These are phyloP conservation scores for Luperina nickerlii DNA, from an alignment of 2,888 invertebrate genomes.

Conservation along the genomic window DNA sequence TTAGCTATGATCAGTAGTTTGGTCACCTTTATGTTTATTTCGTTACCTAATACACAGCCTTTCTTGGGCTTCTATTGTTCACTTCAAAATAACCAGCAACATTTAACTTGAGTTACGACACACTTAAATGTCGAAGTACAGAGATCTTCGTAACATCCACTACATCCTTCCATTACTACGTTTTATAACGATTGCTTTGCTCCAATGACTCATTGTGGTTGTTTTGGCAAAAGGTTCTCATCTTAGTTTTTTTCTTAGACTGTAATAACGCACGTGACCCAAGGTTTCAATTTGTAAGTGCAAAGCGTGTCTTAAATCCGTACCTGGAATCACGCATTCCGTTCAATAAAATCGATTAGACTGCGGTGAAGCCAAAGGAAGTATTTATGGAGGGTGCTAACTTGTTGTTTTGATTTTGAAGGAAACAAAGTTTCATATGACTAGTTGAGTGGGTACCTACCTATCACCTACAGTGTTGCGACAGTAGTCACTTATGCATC, in stretches of 20 bases:
- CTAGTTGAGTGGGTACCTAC: neutral
- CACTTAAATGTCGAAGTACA: conserved; percentile 53
- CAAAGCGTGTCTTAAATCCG: conserved; percentile 4
- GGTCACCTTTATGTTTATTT: conserved; percentile 23
- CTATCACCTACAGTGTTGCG: conserved; percentile 23
- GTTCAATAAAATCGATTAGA: conserved; percentile 39
- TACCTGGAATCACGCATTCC: neutral
- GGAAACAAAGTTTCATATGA: conserved; percentile 7
- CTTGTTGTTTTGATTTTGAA: conserved; percentile 39
- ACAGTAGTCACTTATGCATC: conserved; percentile 1
- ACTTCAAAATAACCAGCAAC: conserved; percentile 48
- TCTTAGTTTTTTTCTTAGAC: neutral
- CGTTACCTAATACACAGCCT: conserved; percentile 46
- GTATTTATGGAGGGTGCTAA: conserved; percentile 20
- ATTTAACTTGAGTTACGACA: conserved; percentile 59
- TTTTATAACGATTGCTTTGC: conserved; percentile 40
- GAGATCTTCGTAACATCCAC: conserved; percentile 50
- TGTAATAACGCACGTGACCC: neutral
- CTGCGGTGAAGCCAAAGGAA: conserved; percentile 48
- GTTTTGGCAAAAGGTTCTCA: neutral
- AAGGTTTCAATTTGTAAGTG: neutral
- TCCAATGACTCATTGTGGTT: conserved; percentile 9
- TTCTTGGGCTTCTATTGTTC: conserved; percentile 57
- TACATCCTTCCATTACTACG: conserved; percentile 36
- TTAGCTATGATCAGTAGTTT: conserved; percentile 8